Evolutionary conservation across 2,113 vertebrate genomes (phyloP).

Genomic region (Rafetus swinhoei): DNA sequence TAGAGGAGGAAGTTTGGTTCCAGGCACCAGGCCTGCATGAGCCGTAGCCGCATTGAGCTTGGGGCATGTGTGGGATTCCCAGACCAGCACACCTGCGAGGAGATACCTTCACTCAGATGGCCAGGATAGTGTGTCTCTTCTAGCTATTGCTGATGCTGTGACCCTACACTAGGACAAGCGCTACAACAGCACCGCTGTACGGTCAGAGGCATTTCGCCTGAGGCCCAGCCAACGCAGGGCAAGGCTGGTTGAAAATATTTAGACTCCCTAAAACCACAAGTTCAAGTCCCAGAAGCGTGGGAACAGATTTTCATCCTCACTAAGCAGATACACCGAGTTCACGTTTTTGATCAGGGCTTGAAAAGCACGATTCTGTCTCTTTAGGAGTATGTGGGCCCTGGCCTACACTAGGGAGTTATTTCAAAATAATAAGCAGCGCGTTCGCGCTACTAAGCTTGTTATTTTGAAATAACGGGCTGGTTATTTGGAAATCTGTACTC

Average conservation of each 20-base stretch:
- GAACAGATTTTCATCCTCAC: fast-evolving
- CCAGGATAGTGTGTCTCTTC: neutral
- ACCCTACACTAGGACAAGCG: too few relatives aligned
- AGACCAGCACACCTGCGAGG: neutral
- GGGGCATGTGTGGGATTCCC: neutral
- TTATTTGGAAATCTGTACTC: too few relatives aligned
- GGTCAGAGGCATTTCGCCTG: too few relatives aligned
- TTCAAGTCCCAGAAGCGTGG: fast-evolving
- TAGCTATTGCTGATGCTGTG: fast-evolving
- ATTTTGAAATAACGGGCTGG: too few relatives aligned
- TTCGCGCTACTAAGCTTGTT: too few relatives aligned
- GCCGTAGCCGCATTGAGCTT: fast-evolving
- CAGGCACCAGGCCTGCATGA: neutral
- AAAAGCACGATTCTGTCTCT: neutral
- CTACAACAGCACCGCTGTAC: too few relatives aligned
- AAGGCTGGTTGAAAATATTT: too few relatives aligned
- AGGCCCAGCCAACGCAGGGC: too few relatives aligned
- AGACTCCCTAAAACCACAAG: too few relatives aligned
- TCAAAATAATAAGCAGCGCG: too few relatives aligned
- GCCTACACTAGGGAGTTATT: too few relatives aligned
- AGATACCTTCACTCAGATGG: neutral
- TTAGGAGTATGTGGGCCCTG: neutral
- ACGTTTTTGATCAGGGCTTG: neutral
- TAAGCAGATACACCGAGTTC: neutral
- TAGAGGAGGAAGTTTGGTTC: neutral